Evolutionary conservation across 37 sponge, comb jelly and placozoan genomes (phyloP), one percentile per base, ranked within the genome.

Genomic region (Crambe crambe): DNA sequence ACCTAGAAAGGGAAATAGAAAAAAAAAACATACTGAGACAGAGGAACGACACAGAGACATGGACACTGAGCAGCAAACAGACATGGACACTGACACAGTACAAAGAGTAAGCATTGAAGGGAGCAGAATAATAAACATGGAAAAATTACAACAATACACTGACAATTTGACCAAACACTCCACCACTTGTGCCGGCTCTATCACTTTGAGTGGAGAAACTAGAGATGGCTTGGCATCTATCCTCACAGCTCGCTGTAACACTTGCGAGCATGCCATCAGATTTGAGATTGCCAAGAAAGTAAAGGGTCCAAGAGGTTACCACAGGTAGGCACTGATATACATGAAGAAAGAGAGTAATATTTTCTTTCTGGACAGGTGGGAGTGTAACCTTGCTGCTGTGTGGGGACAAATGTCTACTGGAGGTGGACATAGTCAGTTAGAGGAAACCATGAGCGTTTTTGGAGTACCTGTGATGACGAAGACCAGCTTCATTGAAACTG

Each of bases 391-490:
- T 40, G 76, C 77, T 37, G 81, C 77, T 38, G 81, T 87, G 37
- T 69, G 74, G 71, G 87, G 87, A 8, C 81, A 86, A 56, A 87
- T 87, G 80, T 18, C 72, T 18, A 74, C 81, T 32, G 81, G 87
- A 25, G 87, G 77, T 30, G 81, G 87, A 0, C 75, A 73, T 6
- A 56, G 69, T 5, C 39, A 40, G 41, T 64, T 87, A n/a, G 21
- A 74, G 41, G 44, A 47, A 12, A 42, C 17, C 40, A n/a, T n/a
- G n/a, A n/a, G n/a, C n/a, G n/a, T n/a, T n/a, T n/a, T n/a, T n/a
- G n/a, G n/a, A n/a, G n/a, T n/a, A n/a, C n/a, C n/a, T n/a, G n/a
- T n/a, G n/a, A n/a, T n/a, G n/a, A n/a, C n/a, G n/a, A n/a, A n/a
- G n/a, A n/a, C n/a, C n/a, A n/a, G n/a, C n/a, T n/a, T n/a, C n/a